These are phyloP conservation scores for Porites rus DNA, from an alignment of 92 coral and sea anemone genomes.

Conservation along the genomic window DNA sequence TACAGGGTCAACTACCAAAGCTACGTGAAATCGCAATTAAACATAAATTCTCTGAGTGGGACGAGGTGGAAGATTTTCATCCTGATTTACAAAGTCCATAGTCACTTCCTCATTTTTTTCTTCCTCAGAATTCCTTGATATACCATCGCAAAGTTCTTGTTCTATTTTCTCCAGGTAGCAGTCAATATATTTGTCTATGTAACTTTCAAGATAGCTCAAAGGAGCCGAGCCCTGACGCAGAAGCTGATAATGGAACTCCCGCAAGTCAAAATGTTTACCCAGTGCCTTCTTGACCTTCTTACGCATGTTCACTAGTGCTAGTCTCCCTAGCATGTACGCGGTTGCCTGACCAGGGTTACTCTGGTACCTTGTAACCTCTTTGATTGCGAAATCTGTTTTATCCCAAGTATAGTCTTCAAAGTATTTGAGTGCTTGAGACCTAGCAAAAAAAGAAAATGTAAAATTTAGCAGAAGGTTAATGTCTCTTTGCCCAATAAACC, in stretches of 20 bases:
- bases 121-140: slow-evolving; percentile 15
- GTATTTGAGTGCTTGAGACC: slow-evolving; percentile 79
- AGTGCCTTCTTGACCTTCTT: slow-evolving; percentile 75
- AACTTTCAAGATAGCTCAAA: slow-evolving; percentile 69
- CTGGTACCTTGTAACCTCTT: slow-evolving; percentile 98
- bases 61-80: slow-evolving; percentile 27
- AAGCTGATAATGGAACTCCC: slow-evolving; percentile 96
- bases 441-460: slow-evolving; percentile 18
- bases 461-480: too few relatives aligned
- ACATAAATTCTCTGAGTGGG: slow-evolving; percentile 34
- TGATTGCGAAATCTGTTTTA: slow-evolving; percentile 88
- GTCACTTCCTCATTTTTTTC: background rate
- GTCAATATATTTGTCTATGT: slow-evolving; percentile 84
- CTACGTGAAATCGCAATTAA: background rate
- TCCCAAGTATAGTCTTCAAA: slow-evolving; percentile 88
- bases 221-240: slow-evolving; percentile 97
- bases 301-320: slow-evolving; percentile 86
- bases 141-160: slow-evolving; percentile 8
- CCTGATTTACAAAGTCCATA: background rate
- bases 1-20: background rate
- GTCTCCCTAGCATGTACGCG: slow-evolving; percentile 97
- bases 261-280: slow-evolving; percentile 72
- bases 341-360: slow-evolving; percentile 98
- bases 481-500: too few relatives aligned
- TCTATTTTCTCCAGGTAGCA: slow-evolving; percentile 58